phyloP scores from a whole-genome alignment of 1,140 invertebrate species.

The Trichonephila clavipes region DNA sequence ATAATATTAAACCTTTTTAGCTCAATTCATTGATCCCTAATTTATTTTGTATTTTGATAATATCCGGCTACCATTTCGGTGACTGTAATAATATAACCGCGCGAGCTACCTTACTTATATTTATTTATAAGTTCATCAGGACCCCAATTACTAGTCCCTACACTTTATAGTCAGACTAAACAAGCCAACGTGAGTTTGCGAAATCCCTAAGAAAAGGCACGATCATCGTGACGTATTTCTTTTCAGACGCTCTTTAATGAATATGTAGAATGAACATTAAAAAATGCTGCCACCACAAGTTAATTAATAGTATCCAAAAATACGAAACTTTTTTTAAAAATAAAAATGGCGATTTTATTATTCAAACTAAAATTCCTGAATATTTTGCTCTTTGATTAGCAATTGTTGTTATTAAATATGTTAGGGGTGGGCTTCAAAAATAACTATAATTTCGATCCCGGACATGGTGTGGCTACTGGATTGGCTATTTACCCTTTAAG shows the following conservation, averaged over 20 bases:
- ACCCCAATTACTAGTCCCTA: background rate
- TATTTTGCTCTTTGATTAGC: background rate
- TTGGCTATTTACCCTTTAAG: background rate
- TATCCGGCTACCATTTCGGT: background rate
- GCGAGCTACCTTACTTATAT: background rate
- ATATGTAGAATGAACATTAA: background rate
- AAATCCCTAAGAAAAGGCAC: background rate
- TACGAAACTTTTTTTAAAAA: background rate
- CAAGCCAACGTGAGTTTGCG: background rate
- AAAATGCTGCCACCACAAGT: background rate
- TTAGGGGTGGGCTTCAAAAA: background rate
- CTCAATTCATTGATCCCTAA: too few species aligned
- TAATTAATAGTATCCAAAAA: background rate
- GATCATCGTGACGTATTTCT: background rate
- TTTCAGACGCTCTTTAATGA: background rate
- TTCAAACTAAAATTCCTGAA: background rate
- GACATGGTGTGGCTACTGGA: background rate
- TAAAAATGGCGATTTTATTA: background rate
- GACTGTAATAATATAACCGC: background rate
- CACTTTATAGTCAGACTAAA: background rate
- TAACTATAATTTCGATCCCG: background rate
- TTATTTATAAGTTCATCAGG: conserved; percentile 15
- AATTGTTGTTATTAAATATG: background rate
- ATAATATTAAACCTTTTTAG: too few species aligned
- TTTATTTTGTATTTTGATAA: background rate